Evolutionary conservation across 2,113 vertebrate genomes (phyloP).

Genomic region (Peromyscus maniculatus): DNA sequence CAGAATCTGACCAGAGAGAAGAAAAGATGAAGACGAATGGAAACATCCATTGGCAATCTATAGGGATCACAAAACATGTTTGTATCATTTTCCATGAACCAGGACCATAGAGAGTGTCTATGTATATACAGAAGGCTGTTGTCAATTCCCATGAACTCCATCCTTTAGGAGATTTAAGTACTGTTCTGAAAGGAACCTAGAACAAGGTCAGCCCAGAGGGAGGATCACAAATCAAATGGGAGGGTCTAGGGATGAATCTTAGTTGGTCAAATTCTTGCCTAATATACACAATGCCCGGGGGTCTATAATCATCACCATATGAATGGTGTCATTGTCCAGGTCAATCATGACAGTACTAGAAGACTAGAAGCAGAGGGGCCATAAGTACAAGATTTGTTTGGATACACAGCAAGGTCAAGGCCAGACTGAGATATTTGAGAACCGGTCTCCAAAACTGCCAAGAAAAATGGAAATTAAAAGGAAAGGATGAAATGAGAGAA

Average conservation of each 20-base stretch:
- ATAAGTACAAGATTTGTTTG: not conserved
- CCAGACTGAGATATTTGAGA: no score
- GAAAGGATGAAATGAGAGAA: not conserved
- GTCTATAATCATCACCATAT: not conserved
- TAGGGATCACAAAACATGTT: no score
- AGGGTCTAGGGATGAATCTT: not conserved
- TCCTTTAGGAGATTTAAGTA: no score
- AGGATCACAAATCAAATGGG: not conserved
- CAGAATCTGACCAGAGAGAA: no score
- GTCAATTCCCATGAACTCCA: no score
- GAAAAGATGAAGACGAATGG: no score
- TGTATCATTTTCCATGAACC: no score
- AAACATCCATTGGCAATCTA: no score
- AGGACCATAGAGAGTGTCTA: no score
- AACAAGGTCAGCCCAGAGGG: not conserved
- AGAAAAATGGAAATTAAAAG: not conserved
- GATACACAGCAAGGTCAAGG: not conserved
- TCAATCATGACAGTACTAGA: not conserved
- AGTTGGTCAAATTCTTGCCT: not conserved
- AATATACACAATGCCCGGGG: not conserved
- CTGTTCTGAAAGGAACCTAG: no score
- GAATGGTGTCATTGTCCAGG: rapidly evolving
- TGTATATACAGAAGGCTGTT: no score
- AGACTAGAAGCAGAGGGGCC: not conserved
- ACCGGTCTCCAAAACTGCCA: not conserved